These are phyloP conservation scores for Blastomussa wellsi DNA, from an alignment of 92 coral and sea anemone species.

Conservation along the genomic window DNA sequence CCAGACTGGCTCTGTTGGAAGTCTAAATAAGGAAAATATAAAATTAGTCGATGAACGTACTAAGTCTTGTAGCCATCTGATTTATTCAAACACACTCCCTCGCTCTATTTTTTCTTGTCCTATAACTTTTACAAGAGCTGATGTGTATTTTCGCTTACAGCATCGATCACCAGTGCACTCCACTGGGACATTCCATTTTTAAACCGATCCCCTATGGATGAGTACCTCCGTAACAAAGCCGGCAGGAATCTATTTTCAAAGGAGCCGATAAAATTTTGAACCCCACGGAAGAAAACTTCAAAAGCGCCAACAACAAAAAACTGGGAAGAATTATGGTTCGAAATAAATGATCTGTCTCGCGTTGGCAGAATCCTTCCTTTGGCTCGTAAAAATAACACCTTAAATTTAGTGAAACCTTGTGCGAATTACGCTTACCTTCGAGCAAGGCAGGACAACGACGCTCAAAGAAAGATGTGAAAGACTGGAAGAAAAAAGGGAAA, in stretches of 20 bases:
- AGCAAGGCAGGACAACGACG: not conserved
- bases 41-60: not conserved
- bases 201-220: no score
- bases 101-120: not conserved
- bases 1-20: not conserved
- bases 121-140: not conserved
- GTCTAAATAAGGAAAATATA: not conserved
- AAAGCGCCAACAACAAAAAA: no score
- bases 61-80: not conserved
- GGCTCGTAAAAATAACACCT: not conserved
- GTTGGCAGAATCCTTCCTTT: not conserved
- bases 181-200: no score
- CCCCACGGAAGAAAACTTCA: not conserved
- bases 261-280: no score
- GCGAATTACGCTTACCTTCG: constrained; percentile 5
- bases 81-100: no score
- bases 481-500: constrained; percentile 11
- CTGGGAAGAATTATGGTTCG: not conserved
- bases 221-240: no score
- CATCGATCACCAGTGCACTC: no score
- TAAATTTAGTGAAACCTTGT: not conserved
- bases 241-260: no score
- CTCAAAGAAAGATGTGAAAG: constrained; percentile 42
- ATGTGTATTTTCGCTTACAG: no score
- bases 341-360: not conserved